Evolutionary conservation across 2,888 invertebrate species (phyloP), one percentile per base, ranked within the genome.

Genomic region (Macrophya annulata): DNA sequence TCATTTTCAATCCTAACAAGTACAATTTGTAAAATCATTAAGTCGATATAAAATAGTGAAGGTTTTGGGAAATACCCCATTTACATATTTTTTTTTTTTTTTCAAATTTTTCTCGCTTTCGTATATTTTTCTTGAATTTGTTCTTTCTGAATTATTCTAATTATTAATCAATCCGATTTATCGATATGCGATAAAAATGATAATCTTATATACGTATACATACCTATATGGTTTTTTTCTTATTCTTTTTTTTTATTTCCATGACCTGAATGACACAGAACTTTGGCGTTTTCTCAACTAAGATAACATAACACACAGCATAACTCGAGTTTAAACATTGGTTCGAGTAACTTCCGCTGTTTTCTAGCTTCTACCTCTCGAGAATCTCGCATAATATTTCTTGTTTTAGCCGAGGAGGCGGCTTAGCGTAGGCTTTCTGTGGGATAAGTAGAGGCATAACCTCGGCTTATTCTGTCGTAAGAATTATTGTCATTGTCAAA

Each of bases 251-350:
- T 45, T 76, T 25, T 76, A 76, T 76, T 76, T 48, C 48, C 51
- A 40, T 76, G 76, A 40, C 76, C 76, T 25, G 48, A 31, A 76
- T 76, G 76, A 45, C 48, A 43, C 43, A 74, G 3, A 21, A 17
- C 72, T 5, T 74, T 74, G 40, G 72, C 76, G 76, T 76, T 40
- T 76, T n/a, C 25, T 76, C 79, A 76, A 76, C 76, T 48, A 25
- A 45, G 4, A 76, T 25, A 37, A 31, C 25, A 40, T 31, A 31
- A 31, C 31, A n/a, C 21, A 12, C 1, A 3, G 31, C 31, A 31
- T 31, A 31, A 31, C 25, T 25, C 21, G 4, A 51, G 40, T 31
- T 59, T 55, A 79, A 55, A 55, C 76, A 76, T 76, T 31, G 31
- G 15, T 21, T 48, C 21, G 76, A 45, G 25, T 48, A 76, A 48